A percentile compares a stretch with the other conserved stretches of the same genome.
Conservation (phyloP, 2,888 invertebrate species). For the Lasioglossum leucozonium region DNA sequence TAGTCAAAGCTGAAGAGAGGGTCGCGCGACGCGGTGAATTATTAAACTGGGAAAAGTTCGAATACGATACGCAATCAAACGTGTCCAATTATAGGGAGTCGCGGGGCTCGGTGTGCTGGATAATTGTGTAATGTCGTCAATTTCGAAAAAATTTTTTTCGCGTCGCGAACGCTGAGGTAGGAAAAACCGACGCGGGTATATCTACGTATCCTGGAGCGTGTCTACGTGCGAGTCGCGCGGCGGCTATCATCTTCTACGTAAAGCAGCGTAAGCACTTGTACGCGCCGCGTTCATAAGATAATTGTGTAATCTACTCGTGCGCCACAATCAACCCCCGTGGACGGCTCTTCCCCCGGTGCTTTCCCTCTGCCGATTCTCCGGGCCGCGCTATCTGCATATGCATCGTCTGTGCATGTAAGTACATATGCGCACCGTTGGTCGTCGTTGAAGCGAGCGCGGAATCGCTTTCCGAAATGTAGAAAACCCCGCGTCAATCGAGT, state of each 20-base stretch:
- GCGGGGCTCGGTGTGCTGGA: too few relatives aligned
- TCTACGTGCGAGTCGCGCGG: slow-evolving; percentile 55
- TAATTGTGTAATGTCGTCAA: slow-evolving; percentile 79
- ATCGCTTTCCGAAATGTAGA: slow-evolving; percentile 63
- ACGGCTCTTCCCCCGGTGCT: slow-evolving; percentile 33
- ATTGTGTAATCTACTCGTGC: slow-evolving; percentile 80
- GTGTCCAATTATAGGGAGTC: slow-evolving; percentile 71
- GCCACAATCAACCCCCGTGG: slow-evolving; percentile 76
- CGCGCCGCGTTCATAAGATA: slow-evolving; percentile 79
- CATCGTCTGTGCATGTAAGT: slow-evolving; percentile 28
- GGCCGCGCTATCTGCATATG: slow-evolving; percentile 12
- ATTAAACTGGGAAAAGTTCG: slow-evolving; percentile 19
- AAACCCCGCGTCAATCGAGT: too few relatives aligned
- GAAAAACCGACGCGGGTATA: slow-evolving; percentile 5
- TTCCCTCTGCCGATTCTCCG: not conserved
- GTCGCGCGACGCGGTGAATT: slow-evolving; percentile 17
- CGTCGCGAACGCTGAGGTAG: slow-evolving; percentile 28
- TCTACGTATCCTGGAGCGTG: slow-evolving; percentile 33
- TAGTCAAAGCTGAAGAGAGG: not conserved
- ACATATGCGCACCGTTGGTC: slow-evolving; percentile 11
- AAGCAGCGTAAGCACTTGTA: slow-evolving; percentile 72
- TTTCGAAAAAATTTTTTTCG: slow-evolving; percentile 70
- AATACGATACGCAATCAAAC: slow-evolving; percentile 52
- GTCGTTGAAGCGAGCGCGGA: slow-evolving; percentile 43
- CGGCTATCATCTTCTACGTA: slow-evolving; percentile 70